Conservation (phyloP, 2,888 invertebrate species). For the Tetranychus piercei region DNA sequence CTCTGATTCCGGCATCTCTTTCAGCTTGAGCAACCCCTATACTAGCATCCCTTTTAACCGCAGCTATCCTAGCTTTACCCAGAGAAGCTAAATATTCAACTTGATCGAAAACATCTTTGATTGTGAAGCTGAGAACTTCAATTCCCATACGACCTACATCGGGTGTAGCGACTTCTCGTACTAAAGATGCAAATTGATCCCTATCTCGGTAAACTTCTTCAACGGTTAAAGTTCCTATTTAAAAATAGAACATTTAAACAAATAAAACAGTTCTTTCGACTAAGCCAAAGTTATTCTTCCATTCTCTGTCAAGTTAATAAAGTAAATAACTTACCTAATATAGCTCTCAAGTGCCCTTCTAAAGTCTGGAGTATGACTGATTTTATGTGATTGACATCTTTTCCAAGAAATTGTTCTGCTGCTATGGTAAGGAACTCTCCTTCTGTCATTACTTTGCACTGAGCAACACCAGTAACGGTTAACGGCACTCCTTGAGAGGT, state of each 20-base stretch:
- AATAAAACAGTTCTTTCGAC: not conserved
- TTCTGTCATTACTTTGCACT: slow-evolving; percentile 94
- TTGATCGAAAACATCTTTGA: slow-evolving; percentile 93
- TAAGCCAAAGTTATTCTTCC: not conserved
- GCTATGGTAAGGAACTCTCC: slow-evolving; percentile 81
- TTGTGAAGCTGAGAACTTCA: slow-evolving; percentile 90
- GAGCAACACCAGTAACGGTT: slow-evolving; percentile 89
- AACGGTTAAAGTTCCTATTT: slow-evolving; percentile 74
- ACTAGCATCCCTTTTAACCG: slow-evolving; percentile 77
- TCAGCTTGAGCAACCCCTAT: slow-evolving; percentile 91
- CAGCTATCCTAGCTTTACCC: slow-evolving; percentile 80
- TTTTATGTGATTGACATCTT: slow-evolving; percentile 69
- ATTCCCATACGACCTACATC: slow-evolving; percentile 98
- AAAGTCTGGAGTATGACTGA: slow-evolving; percentile 56
- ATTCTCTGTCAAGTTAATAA: not conserved
- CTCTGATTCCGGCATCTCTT: slow-evolving; percentile 78
- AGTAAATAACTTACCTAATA: slow-evolving; percentile 53
- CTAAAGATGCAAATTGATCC: slow-evolving; percentile 90
- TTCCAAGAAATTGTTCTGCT: slow-evolving; percentile 89
- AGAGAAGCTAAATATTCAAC: slow-evolving; percentile 73
- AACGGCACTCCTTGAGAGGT: slow-evolving; percentile 67
- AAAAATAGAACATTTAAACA: not conserved
- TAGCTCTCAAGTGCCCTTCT: slow-evolving; percentile 87
- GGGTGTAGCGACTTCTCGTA: slow-evolving; percentile 89
- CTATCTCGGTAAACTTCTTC: slow-evolving; percentile 93